Evolutionary conservation across 2,797 vertebrate genomes (phyloP).

Genomic region (Hippopotamyrus pictus): DNA sequence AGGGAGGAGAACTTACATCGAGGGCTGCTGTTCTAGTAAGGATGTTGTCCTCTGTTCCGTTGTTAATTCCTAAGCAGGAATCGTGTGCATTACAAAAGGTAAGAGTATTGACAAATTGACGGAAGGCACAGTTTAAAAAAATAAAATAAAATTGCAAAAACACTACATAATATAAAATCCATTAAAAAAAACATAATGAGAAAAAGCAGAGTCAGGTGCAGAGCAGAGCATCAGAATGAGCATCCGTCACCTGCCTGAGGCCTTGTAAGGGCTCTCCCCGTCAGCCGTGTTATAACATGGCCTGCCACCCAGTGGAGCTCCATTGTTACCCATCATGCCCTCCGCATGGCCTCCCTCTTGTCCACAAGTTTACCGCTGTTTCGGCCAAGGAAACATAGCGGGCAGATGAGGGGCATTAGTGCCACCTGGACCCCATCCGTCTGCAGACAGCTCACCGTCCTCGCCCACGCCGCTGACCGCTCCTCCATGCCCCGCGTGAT

Average conservation of each 20-base stretch:
- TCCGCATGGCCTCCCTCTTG: constrained; percentile 17
- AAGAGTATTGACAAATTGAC: not conserved
- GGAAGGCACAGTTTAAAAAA: not conserved
- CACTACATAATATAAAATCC: not conserved
- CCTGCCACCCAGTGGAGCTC: constrained; percentile 16
- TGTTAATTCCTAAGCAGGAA: constrained; percentile 37
- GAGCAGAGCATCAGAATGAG: not conserved
- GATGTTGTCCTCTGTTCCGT: constrained; percentile 47
- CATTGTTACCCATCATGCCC: constrained; percentile 14
- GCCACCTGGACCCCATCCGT: not conserved
- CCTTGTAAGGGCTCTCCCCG: not conserved
- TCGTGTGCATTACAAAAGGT: constrained; percentile 15
- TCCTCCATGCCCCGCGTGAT: constrained; percentile 33
- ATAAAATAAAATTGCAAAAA: not conserved
- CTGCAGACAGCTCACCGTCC: not conserved
- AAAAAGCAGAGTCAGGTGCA: not conserved
- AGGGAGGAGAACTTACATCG: constrained; percentile 43
- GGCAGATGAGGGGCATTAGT: constrained; percentile 18
- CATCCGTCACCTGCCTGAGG: not conserved
- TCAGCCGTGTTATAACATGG: constrained; percentile 7
- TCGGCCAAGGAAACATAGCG: not conserved
- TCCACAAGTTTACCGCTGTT: constrained; percentile 9
- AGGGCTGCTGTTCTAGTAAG: constrained; percentile 30
- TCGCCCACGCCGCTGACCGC: constrained; percentile 15
- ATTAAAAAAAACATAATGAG: not conserved